Conservation (phyloP, 2,888 invertebrate species). For the Philhelius pedissequus region DNA sequence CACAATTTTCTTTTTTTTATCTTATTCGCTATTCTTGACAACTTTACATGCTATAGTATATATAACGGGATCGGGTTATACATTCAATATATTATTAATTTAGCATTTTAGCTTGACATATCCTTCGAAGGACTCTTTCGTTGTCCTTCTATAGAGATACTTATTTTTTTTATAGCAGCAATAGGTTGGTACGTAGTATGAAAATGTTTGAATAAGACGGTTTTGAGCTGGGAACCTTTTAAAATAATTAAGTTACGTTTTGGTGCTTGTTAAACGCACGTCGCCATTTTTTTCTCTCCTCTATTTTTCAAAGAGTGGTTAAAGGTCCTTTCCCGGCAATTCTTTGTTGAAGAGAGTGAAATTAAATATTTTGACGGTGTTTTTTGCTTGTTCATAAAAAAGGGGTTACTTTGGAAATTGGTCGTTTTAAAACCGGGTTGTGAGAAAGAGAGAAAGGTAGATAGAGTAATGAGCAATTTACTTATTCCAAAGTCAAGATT, state of each 20-base stretch:
- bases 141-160: slow-evolving; percentile 3
- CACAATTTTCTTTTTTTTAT: slow-evolving; percentile 42
- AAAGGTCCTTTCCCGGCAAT: slow-evolving; percentile 12
- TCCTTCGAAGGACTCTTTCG: slow-evolving; percentile 10
- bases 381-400: slow-evolving; percentile 25
- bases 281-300: neutral
- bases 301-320: neutral
- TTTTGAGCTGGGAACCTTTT: slow-evolving; percentile 45
- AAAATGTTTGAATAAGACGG: slow-evolving; percentile 4
- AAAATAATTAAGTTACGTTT: slow-evolving; percentile 65
- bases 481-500: slow-evolving; percentile 63
- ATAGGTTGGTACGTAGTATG: too few species aligned
- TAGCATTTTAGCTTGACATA: slow-evolving; percentile 28
- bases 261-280: slow-evolving; percentile 54
- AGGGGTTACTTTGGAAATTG: slow-evolving; percentile 53
- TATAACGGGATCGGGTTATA: neutral
- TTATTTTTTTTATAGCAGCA: neutral
- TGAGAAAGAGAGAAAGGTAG: neutral
- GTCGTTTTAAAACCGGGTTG: slow-evolving; percentile 17
- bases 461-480: slow-evolving; percentile 63
- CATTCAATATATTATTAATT: slow-evolving; percentile 54
- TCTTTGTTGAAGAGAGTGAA: slow-evolving; percentile 31
- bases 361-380: slow-evolving; percentile 55
- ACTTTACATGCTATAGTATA: neutral
- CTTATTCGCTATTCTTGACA: neutral